Evolutionary conservation across 2,113 vertebrate species (phyloP), one percentile per base, ranked within the genome.

Genomic region (Sphaerodactylus townsendi): DNA sequence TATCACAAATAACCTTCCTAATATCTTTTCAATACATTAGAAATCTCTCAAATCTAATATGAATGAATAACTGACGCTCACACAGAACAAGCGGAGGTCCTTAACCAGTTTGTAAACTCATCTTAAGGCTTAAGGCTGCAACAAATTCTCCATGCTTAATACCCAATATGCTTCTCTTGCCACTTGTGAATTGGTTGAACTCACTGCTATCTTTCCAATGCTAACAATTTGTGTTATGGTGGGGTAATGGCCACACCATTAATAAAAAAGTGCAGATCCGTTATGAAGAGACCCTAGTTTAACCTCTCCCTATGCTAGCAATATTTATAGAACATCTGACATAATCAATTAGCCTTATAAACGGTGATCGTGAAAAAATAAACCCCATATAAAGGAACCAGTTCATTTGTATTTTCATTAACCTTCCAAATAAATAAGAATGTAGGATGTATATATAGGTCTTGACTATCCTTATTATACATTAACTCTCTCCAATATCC

Each of bases 301-400:
- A 92, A 94, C 86, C 92, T 94, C 94, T 95, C 91, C 90, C 93
- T 93, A 89, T 91, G 90, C 92, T 95, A 95, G 87, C 95, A 91
- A 92, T 95, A 94, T 92, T 96, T 95, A 94, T 92, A 96, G 89
- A 94, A 93, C 93, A 95, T 93, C 92, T 94, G 88, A 93, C 93
- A 86, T 92, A 94, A 94, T 95, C 90, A 94, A 92, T 94, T 93
- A 92, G 85, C 68, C 78, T 93, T 56, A 91, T 93, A 93, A 93
- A 87, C 86, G 86, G 85, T 90, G 85, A 88, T 94, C 6, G 7
- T 86, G 75, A 90, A 93, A 62, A 94, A 89, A 88, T 90, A 92
- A 93, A 84, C n/a, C 14, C 15, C 84, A 84, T 87, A 82, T 28
- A 76, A 92, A 90, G 84, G n/a, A 77, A 90, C 77, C 10, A 87